Evolutionary conservation across 2,888 invertebrate genomes (phyloP), one percentile per base, ranked within the genome.

Genomic region (Encarsia formosa): DNA sequence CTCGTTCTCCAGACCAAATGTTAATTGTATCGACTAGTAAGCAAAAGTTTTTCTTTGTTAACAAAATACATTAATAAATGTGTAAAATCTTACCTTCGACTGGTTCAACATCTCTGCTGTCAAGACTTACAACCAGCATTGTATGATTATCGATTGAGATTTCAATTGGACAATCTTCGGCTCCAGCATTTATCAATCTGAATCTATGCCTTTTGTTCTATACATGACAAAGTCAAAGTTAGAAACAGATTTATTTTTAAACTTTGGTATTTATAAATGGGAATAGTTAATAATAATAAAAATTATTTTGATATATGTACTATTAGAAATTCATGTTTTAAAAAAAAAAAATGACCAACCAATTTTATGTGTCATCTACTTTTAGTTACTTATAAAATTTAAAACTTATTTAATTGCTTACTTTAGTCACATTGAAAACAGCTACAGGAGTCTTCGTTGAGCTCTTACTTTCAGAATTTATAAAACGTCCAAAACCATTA

Each of bases 1-100:
- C 92, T 34, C 93, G 78, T 71, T 94, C 94, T 0, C 94, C 94
- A 0, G 92, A 90, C 69, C 91, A 92, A 5, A 86, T 86, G 3
- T 91, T 87, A 39, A 86, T 68, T 3, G 22, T 15, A 13, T 53
- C 52, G 5, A 53, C 52, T 48, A 13, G 1, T 23, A 42, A n/a
- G 2, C n/a, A 15, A n/a, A n/a, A n/a, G n/a, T n/a, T n/a, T n/a
- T n/a, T n/a, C n/a, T n/a, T n/a, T n/a, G n/a, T n/a, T n/a, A n/a
- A n/a, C n/a, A n/a, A n/a, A n/a, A n/a, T n/a, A n/a, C n/a, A 45
- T 34, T 13, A 23, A 32, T 15, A 13, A 35, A 37, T 6, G 4
- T 20, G 16, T 13, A 18, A 34, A 3, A n/a, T 26, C 52, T 31
- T 75, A 87, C 87, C 86, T 75, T 85, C 82, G 47, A 87, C 76